A percentile compares a stretch with the other conserved stretches of the same genome.
These are phyloP conservation scores for Tapirus terrestris DNA, from an alignment of 2,113 vertebrate species.

Conservation along the genomic window DNA sequence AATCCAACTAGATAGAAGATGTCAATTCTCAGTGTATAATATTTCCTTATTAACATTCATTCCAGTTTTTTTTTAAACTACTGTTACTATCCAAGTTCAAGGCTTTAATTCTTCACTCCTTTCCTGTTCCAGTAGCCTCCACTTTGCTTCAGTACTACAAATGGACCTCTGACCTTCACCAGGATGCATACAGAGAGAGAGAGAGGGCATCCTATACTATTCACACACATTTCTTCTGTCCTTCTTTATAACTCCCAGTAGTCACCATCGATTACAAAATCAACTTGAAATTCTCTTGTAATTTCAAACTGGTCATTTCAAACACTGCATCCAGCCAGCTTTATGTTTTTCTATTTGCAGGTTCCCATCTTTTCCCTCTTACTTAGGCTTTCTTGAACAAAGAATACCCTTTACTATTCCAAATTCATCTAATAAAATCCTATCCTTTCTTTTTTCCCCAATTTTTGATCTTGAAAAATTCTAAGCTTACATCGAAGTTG, in stretches of 20 bases:
- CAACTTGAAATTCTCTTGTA: background rate
- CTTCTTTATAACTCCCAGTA: background rate
- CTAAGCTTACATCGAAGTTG: background rate
- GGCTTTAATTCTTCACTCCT: background rate
- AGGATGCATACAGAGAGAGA: background rate
- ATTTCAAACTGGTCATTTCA: background rate
- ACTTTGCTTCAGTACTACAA: background rate
- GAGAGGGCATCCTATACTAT: background rate
- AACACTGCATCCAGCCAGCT: background rate
- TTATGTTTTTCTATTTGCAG: background rate
- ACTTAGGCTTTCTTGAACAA: background rate
- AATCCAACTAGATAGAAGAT: background rate
- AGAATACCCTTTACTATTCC: background rate
- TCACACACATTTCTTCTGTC: too few species aligned
- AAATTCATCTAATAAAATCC: background rate
- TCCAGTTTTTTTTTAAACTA: background rate
- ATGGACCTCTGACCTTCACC: background rate
- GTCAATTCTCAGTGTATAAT: background rate
- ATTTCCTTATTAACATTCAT: background rate
- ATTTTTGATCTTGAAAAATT: background rate
- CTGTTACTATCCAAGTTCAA: background rate
- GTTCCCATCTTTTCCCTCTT: background rate
- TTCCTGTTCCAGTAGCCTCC: background rate
- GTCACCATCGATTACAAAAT: background rate
- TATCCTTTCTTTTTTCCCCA: background rate